These are phyloP conservation scores for Sesia bembeciformis DNA, from an alignment of 2,888 invertebrate genomes.

Conservation along the genomic window DNA sequence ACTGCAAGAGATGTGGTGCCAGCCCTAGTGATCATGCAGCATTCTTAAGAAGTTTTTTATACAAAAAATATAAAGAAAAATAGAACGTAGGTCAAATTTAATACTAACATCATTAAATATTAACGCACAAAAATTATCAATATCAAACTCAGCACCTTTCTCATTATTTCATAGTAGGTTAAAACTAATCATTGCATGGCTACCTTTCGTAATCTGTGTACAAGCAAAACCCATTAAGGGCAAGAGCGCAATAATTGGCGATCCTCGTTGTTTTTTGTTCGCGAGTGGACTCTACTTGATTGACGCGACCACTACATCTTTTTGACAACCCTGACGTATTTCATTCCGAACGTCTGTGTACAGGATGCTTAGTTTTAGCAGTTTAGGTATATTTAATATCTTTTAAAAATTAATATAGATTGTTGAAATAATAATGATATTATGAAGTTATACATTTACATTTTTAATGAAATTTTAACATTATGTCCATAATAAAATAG, in stretches of 20 bases:
- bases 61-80: no score
- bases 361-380: constrained; percentile 24
- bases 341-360: constrained; percentile 34
- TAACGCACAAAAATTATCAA: no score
- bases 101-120: no score
- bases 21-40: no score
- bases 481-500: no score
- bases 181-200: not conserved
- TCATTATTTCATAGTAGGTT: not conserved
- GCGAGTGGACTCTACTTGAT: constrained; percentile 45
- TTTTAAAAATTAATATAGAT: not conserved
- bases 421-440: no score
- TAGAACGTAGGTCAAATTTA: no score
- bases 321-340: constrained; percentile 60
- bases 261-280: constrained; percentile 47
- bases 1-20: no score
- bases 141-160: no score
- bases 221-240: constrained; percentile 69
- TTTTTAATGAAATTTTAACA: no score
- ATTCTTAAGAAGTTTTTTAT: no score
- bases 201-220: constrained; percentile 44
- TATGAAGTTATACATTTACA: no score
- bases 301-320: constrained; percentile 67
- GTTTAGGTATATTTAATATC: not conserved
- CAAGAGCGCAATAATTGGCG: constrained; percentile 60